Evolutionary conservation across 2,113 vertebrate species (phyloP).

Genomic region (Regulus satrapa): DNA sequence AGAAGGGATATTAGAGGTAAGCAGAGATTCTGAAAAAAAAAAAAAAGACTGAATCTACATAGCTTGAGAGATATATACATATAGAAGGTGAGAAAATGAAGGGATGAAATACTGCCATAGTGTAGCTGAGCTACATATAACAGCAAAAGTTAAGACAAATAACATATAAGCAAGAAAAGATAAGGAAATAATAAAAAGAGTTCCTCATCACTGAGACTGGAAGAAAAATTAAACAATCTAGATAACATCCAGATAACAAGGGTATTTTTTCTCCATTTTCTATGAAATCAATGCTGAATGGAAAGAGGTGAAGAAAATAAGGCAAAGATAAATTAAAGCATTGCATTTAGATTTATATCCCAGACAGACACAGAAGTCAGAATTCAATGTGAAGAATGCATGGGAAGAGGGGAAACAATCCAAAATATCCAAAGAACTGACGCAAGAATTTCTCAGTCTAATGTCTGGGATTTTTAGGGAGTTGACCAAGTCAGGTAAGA

Average conservation of each 20-base stretch:
- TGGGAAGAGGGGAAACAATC: not conserved
- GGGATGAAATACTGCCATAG: not conserved
- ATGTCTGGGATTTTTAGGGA: not conserved
- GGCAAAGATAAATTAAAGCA: not conserved
- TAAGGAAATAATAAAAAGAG: not conserved
- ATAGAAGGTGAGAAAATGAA: not conserved
- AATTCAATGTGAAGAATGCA: not conserved
- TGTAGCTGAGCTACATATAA: not conserved
- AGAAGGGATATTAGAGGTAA: not conserved
- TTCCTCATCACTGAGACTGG: not conserved
- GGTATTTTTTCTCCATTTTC: not conserved
- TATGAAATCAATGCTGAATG: not conserved
- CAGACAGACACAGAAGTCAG: not conserved
- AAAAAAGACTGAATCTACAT: not conserved
- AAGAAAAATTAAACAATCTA: not conserved
- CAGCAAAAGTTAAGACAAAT: not conserved
- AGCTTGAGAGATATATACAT: not conserved
- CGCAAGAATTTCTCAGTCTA: not conserved
- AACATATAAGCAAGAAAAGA: not conserved
- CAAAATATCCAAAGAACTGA: not conserved
- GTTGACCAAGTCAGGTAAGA: not conserved
- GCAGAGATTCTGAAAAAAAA: not conserved
- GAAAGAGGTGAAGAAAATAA: not conserved
- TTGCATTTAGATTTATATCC: not conserved
- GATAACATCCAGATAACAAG: not conserved